Conservation (phyloP, 2,113 vertebrate genomes). For the Hippocampus guttulatus region DNA sequence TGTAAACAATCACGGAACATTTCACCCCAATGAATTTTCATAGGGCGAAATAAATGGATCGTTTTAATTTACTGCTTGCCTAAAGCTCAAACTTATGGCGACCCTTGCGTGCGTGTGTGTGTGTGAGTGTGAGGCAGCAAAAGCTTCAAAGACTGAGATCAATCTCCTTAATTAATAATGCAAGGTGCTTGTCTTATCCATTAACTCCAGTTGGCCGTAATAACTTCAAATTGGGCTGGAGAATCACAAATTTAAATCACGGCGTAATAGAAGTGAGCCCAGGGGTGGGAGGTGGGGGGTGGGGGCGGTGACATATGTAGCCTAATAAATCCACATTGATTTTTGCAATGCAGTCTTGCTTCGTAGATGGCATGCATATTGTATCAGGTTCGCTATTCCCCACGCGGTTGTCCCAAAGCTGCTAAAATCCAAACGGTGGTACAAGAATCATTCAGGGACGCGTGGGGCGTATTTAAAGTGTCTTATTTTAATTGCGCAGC, state of each 20-base stretch:
- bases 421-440: neutral
- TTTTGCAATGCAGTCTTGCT: neutral
- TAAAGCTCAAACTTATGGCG: neutral
- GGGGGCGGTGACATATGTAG: neutral
- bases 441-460: neutral
- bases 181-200: slow-evolving; percentile 6
- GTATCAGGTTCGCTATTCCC: neutral
- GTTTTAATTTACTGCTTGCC: neutral
- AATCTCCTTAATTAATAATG: slow-evolving; percentile 8
- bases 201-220: slow-evolving; percentile 6
- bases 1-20: neutral
- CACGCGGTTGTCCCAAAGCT: neutral
- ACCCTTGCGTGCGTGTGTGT: neutral
- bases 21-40: neutral
- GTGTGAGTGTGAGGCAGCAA: neutral
- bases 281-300: neutral
- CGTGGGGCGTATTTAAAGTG: neutral
- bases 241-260: slow-evolving; percentile 2
- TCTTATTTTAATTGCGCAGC: neutral
- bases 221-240: slow-evolving; percentile 1
- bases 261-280: neutral
- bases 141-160: slow-evolving; percentile 2
- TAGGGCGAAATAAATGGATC: neutral
- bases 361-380: neutral
- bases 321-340: neutral